Percentiles rank a stretch among this genome's conserved stretches.
Conservation (phyloP, 2,888 invertebrate species). For the Epicampocera succincta region DNA sequence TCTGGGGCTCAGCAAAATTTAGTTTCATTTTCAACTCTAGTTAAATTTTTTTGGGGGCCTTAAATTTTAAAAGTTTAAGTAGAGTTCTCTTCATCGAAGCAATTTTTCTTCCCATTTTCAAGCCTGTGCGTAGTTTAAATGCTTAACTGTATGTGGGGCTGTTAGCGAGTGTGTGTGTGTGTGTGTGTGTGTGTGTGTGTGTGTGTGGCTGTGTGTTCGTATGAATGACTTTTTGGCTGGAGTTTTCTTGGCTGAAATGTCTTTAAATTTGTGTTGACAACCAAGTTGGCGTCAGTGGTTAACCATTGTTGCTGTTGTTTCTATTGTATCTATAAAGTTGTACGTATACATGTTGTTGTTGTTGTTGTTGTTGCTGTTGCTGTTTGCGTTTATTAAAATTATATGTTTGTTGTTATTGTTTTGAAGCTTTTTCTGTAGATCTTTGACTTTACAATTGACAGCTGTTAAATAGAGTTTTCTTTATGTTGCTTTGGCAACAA, state of each 20-base stretch:
- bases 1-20: not conserved
- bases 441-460: conserved; percentile 55
- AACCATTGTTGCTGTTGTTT: conserved; percentile 53
- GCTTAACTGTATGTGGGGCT: not conserved
- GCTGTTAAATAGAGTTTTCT: conserved; percentile 57
- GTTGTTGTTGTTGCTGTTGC: conserved; percentile 5
- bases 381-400: conserved; percentile 5
- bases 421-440: conserved; percentile 24
- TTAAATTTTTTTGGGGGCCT: conserved; percentile 1
- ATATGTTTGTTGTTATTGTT: conserved; percentile 16
- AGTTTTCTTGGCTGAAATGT: conserved; percentile 49
- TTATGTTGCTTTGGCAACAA: conserved; percentile 20
- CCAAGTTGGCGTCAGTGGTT: conserved; percentile 68
- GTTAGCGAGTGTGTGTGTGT: too few relatives aligned
- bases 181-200: not conserved
- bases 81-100: conserved; percentile 37
- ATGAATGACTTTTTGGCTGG: conserved; percentile 14
- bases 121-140: conserved; percentile 17
- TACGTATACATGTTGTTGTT: too few relatives aligned
- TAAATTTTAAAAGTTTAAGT: conserved; percentile 32
- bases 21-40: conserved; percentile 30
- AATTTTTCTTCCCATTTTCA: not conserved
- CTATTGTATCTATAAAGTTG: not conserved
- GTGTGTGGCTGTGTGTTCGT: not conserved
- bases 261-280: conserved; percentile 67